Conservation (phyloP, 2,797 vertebrate genomes). For the Chiloscyllium punctatum region DNA sequence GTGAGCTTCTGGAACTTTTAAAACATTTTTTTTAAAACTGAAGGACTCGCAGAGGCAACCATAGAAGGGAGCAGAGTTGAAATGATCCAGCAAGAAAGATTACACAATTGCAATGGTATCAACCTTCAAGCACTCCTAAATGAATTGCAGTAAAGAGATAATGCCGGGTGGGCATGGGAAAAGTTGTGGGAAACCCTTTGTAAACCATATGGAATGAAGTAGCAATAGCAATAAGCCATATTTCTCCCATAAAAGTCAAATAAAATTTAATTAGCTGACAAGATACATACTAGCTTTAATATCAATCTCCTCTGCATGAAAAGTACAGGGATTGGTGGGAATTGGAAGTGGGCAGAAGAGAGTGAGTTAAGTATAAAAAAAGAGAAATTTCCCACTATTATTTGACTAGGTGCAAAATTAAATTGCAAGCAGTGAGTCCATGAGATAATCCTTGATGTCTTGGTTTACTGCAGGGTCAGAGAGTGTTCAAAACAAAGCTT, state of each 20-base stretch:
- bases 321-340: background rate
- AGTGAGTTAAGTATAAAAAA: background rate
- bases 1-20: background rate
- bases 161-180: background rate
- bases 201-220: background rate
- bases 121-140: background rate
- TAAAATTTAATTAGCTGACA: background rate
- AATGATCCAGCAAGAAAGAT: background rate
- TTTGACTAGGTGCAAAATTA: background rate
- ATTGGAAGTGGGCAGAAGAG: background rate
- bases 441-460: no score
- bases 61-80: background rate
- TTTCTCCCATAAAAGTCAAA: background rate
- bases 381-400: background rate
- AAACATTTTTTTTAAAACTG: background rate
- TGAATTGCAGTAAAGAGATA: background rate
- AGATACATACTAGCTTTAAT: background rate
- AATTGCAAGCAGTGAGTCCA: background rate
- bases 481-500: no score
- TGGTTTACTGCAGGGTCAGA: no score
- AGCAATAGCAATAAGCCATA: no score
- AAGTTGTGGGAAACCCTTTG: background rate
- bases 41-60: background rate
- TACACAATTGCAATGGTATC: background rate
- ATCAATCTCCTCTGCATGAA: background rate